Conservation (phyloP, 2,797 vertebrate species). For the Catharus ustulatus region DNA sequence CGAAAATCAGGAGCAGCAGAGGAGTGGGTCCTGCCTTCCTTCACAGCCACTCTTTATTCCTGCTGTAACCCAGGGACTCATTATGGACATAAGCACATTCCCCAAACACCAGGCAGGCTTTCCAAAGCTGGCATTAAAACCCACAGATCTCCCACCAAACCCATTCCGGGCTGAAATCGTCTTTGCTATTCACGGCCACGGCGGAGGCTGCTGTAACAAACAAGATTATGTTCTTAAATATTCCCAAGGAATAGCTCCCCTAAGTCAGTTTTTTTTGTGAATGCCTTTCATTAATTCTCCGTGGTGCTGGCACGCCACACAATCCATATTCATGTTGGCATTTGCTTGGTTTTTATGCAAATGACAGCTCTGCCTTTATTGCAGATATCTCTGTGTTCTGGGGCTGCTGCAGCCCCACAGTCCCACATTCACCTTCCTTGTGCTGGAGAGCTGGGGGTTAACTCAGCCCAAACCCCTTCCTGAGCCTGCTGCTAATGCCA, state of each 20-base stretch:
- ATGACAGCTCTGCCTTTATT: conserved; percentile 13
- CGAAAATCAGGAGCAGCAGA: not conserved
- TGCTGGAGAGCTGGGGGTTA: accelerated
- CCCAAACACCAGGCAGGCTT: not conserved
- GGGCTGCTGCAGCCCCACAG: not conserved
- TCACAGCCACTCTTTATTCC: not conserved
- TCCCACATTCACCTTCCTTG: not conserved
- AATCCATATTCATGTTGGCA: conserved; percentile 63
- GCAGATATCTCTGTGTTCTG: not conserved
- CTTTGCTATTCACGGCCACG: conserved; percentile 30
- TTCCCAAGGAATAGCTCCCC: conserved; percentile 55
- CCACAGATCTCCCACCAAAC: conserved; percentile 54
- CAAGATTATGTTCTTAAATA: conserved; percentile 64
- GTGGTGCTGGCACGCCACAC: conserved; percentile 26
- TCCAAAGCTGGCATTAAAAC: conserved; percentile 36
- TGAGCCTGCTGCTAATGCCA: not conserved
- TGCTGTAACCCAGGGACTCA: not conserved
- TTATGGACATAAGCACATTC: conserved; percentile 48
- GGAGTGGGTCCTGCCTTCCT: not conserved
- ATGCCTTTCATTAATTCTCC: conserved; percentile 35
- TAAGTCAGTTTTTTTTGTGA: conserved; percentile 27
- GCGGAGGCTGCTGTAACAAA: conserved; percentile 56
- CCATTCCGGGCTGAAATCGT: not conserved
- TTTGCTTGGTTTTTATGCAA: conserved; percentile 57
- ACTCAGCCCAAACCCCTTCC: not conserved